Evolutionary conservation across 2,113 vertebrate species (phyloP), one percentile per base, ranked within the genome.

Genomic region (Leptosomus discolor): DNA sequence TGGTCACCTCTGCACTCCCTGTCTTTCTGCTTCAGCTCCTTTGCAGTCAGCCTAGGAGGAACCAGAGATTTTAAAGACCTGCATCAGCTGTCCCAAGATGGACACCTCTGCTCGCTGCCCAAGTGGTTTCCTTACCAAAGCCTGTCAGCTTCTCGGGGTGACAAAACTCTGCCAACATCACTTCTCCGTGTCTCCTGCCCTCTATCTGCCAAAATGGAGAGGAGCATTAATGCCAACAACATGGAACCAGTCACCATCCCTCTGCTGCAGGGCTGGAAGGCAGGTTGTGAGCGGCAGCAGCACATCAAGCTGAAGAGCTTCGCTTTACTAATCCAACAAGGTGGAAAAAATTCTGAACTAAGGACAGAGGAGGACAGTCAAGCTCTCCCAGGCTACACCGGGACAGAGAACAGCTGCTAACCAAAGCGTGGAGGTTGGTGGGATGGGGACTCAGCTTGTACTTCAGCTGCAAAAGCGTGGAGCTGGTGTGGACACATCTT

Each of bases 361-460:
- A 65, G 67, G 41, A 24, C 21, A 1, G 13, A 22, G 61, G 24
- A n/a, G 67, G 27, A 17, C 21, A n/a, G 39, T 4, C 21, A 32
- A 29, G 26, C 9, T 88, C 36, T 34, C 18, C 37, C 20, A 4
- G 0, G 23, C 46, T 43, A 36, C 22, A 10, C 12, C 1, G 1
- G 30, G 48, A 37, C n/a, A 45, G 41, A 6, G 10, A 13, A 0
- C 9, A 58, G n/a, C 8, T 17, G 64, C 22, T 24, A 54, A 85
- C 1, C 1, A 0, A 88, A 70, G 56, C 1, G 0, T 0, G 41
- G 79, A 53, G 54, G 50, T 15, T 29, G 43, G 15, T 26, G 43
- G 58, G 53, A 26, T 11, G 30, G 41, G 57, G 48, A 37, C n/a
- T 36, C 5, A 19, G 41, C 7, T n/a, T 29, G 67, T 34, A 26